Conservation (phyloP, 1,140 invertebrate species). For the Anthonomus grandis region DNA sequence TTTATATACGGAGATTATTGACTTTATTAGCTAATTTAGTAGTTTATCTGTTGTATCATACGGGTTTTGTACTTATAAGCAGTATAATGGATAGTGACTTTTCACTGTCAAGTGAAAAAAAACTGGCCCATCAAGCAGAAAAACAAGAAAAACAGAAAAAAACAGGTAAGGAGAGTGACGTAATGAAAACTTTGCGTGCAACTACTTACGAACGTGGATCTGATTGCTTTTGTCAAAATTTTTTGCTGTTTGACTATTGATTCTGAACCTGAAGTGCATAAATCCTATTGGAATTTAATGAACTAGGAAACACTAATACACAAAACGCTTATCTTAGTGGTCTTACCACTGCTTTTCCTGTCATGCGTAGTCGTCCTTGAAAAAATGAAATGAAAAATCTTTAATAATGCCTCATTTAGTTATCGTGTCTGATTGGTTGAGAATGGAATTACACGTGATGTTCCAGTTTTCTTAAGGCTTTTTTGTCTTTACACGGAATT, state of each 20-base stretch:
- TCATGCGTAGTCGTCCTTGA: slow-evolving; percentile 9
- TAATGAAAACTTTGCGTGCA: too few species aligned
- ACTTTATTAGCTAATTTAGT: too few species aligned
- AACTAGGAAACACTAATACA: too few species aligned
- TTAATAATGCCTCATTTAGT: slow-evolving; percentile 10
- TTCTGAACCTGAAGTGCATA: too few species aligned
- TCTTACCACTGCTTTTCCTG: slow-evolving; percentile 13
- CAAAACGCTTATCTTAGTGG: slow-evolving; percentile 9
- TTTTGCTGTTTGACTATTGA: too few species aligned
- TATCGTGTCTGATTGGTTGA: slow-evolving; percentile 20
- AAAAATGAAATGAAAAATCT: slow-evolving; percentile 6
- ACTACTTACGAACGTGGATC: slow-evolving; percentile 17
- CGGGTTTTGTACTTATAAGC: neutral
- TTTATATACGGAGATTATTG: too few species aligned
- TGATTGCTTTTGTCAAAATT: too few species aligned
- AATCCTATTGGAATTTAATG: too few species aligned
- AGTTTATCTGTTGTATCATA: too few species aligned
- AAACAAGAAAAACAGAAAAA: slow-evolving; percentile 20
- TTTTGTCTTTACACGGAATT: slow-evolving; percentile 18
- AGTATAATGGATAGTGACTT: slow-evolving; percentile 17
- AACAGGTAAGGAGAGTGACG: slow-evolving; percentile 16
- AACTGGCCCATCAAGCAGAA: slow-evolving; percentile 4
- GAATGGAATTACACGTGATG: slow-evolving; percentile 21
- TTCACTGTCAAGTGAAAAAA: slow-evolving; percentile 19
- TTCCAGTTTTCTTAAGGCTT: slow-evolving; percentile 16